Percentiles rank a stretch among this genome's conserved stretches.
phyloP scores from a whole-genome alignment of 2,888 invertebrate genomes.

The Lycia hirtaria region DNA sequence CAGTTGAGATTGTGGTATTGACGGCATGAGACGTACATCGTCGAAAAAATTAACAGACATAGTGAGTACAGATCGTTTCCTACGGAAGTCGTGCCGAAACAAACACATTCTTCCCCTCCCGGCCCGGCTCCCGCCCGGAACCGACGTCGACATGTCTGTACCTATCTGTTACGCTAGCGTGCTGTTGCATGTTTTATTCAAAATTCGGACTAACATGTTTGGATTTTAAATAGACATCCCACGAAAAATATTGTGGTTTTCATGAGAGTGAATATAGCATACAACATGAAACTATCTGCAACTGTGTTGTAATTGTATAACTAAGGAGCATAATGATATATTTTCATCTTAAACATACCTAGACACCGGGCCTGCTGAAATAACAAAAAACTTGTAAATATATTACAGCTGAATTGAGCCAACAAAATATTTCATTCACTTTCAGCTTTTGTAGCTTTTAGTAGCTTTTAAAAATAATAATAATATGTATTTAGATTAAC shows the following conservation, averaged over 20 bases:
- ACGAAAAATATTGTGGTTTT: not conserved
- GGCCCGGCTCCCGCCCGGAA: constrained; percentile 18
- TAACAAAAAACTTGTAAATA: no score
- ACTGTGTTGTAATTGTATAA: no score
- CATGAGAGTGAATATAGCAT: not conserved
- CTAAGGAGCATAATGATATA: no score
- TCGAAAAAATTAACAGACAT: not conserved
- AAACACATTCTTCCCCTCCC: constrained; percentile 19
- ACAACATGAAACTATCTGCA: no score
- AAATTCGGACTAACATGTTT: constrained; percentile 21
- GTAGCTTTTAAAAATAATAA: no score
- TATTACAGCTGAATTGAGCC: no score
- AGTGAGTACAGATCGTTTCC: not conserved
- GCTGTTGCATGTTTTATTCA: constrained; percentile 27
- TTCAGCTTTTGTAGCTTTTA: no score
- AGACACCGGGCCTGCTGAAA: no score
- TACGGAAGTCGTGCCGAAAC: constrained; percentile 21
- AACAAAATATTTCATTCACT: no score
- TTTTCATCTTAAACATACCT: no score
- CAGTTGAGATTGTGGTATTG: no score
- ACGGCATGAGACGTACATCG: not conserved
- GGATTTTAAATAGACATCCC: constrained; percentile 11
- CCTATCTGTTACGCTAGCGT: constrained; percentile 25
- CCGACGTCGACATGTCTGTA: constrained; percentile 22
- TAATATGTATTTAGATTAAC: no score